Evolutionary conservation across 2,113 vertebrate species (phyloP).

Genomic region (Pollachius pollachius): DNA sequence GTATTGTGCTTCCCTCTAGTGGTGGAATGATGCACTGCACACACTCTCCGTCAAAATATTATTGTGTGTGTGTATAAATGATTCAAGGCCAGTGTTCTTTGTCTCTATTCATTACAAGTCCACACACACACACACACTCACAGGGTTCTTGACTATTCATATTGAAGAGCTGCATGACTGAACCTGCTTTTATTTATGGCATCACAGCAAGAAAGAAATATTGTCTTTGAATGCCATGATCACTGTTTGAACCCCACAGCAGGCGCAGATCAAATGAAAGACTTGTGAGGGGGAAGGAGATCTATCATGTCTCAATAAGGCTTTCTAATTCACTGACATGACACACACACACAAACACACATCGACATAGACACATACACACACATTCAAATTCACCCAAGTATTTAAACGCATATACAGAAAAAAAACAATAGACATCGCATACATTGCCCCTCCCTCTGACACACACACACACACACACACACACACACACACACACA

Average conservation of each 20-base stretch:
- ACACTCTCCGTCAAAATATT: not conserved
- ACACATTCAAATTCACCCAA: not conserved
- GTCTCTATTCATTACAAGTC: slow-evolving; percentile 6
- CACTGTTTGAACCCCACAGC: not conserved
- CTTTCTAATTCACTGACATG: not conserved
- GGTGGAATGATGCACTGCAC: slow-evolving; percentile 8
- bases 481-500: slow-evolving; percentile 4
- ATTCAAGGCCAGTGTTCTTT: slow-evolving; percentile 6
- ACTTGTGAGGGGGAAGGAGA: not conserved
- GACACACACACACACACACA: slow-evolving; percentile 15
- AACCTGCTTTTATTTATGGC: too few species aligned
- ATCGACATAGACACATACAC: slow-evolving; percentile 16
- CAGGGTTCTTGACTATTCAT: slow-evolving; percentile 15
- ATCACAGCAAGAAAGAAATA: too few species aligned
- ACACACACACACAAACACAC: not conserved
- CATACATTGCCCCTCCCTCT: slow-evolving; percentile 1
- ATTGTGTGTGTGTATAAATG: slow-evolving; percentile 1
- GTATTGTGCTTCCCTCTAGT: slow-evolving; percentile 61
- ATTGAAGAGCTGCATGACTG: too few species aligned
- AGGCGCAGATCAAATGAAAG: slow-evolving; percentile 16
- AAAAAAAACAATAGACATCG: not conserved
- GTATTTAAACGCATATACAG: too few species aligned
- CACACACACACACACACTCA: too few species aligned
- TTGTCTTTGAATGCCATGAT: slow-evolving; percentile 16
- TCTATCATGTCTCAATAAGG: not conserved